Evolutionary conservation across 1,140 invertebrate genomes (phyloP), one percentile per base, ranked within the genome.

Genomic region (Bombus affinis): DNA sequence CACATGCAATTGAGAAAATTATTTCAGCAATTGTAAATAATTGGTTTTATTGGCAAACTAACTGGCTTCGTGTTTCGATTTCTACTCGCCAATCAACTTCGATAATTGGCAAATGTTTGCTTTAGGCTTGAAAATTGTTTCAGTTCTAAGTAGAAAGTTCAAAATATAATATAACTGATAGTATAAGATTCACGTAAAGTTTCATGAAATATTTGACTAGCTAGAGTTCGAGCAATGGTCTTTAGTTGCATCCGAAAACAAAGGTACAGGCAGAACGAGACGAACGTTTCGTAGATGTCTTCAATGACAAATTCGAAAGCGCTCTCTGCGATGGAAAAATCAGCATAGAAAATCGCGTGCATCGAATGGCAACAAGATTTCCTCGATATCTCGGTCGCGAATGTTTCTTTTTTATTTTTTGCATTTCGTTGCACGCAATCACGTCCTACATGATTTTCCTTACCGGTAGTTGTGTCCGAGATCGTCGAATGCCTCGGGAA

Each of bases 361-460:
- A 53, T 44, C 32, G 44, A 53, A 57, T 42, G 59, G 28, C 9
- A 25, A 57, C 62, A 35, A 37, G 22, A 42, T 68, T 77, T 35
- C 81, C 10, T 13, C 47, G 73, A 77, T 83, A 83, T 12, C 65
- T 77, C 73, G 81, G 77, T 83, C 62, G 73, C 37, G 35, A 44
- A 82, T 28, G 35, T 12, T 57, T 77, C 32, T 66, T 28, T 44
- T 44, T 83, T 68, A 77, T 76, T 77, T 77, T 77, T 42, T 74
- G 18, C 35, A 57, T 83, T 42, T 37, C n/a, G 62, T 28, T 57
- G 72, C 42, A 44, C 37, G 37, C 70, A 9, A 62, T 53, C 47
- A 3, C 57, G 81, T 77, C 81, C 81, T 70, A 83, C 73, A 70
- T 77, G 35, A 83, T 37, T 57, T 44, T 47, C 57, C 42, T 35